These are phyloP conservation scores for Telmatochromis brichardi DNA, from an alignment of 2,113 vertebrate species.

Conservation along the genomic window DNA sequence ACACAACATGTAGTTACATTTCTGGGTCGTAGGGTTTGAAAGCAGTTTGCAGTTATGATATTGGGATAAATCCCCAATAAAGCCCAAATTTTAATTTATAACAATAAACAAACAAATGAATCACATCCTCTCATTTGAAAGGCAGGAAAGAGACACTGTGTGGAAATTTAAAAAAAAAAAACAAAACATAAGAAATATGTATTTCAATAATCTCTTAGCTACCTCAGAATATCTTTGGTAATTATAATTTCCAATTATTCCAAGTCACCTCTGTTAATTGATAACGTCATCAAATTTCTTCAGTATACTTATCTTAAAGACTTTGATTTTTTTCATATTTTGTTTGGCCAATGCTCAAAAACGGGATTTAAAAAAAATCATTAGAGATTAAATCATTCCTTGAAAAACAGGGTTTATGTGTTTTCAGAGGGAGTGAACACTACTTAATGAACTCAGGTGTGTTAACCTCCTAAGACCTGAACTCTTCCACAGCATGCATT, in stretches of 20 bases:
- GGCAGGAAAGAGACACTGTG: background rate
- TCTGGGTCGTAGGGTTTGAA: background rate
- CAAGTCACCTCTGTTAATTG: background rate
- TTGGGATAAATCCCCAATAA: background rate
- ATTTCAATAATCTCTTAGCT: background rate
- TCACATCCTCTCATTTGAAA: background rate
- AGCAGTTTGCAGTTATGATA: background rate
- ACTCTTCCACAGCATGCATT: background rate
- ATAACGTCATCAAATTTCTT: background rate
- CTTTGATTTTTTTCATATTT: background rate
- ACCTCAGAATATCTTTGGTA: background rate
- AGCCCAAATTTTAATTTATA: background rate
- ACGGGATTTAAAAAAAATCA: background rate
- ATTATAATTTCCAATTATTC: background rate
- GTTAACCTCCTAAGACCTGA: background rate
- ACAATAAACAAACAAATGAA: background rate
- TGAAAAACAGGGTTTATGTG: background rate
- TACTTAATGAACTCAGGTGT: background rate
- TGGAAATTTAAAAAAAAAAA: rapidly evolving
- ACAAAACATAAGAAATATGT: background rate
- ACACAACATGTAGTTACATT: background rate
- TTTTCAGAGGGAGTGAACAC: background rate
- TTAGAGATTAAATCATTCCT: background rate
- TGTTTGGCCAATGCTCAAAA: background rate
- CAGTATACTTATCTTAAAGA: background rate